phyloP scores from a whole-genome alignment of 2,113 vertebrate species.

The Syrmaticus mikado region DNA sequence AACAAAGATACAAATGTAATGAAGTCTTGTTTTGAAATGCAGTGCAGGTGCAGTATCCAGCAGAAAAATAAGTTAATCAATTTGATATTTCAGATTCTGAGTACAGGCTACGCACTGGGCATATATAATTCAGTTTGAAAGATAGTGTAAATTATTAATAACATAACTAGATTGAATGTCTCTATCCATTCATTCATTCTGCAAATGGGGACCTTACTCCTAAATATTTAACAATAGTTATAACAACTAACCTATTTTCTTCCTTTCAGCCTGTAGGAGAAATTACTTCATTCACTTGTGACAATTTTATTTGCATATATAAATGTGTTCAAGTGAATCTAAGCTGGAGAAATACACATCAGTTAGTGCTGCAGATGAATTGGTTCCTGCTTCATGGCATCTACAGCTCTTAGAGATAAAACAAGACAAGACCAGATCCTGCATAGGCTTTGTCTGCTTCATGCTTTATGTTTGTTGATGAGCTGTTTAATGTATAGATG shows the following conservation, averaged over 20 bases:
- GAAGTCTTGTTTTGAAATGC: constrained; percentile 63
- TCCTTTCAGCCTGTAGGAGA: background rate
- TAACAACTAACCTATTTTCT: background rate
- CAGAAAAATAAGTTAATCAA: constrained; percentile 60
- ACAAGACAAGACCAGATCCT: background rate
- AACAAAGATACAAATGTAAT: constrained; percentile 59
- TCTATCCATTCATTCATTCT: background rate
- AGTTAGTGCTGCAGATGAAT: background rate
- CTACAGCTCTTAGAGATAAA: background rate
- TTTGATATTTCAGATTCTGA: constrained; percentile 32
- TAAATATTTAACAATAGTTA: background rate
- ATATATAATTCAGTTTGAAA: constrained; percentile 26
- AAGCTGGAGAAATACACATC: background rate
- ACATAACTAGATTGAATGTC: background rate
- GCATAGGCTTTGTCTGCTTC: background rate
- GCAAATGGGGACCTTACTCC: background rate
- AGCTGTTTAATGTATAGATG: background rate
- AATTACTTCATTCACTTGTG: background rate
- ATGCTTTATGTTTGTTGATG: background rate
- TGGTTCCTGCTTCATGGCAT: background rate
- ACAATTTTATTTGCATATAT: background rate
- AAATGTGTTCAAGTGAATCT: background rate
- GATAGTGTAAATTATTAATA: constrained; percentile 20
- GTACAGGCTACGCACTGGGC: background rate
- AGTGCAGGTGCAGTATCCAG: constrained; percentile 52